Evolutionary conservation across 30 jellyfish, hydroid and myxozoan genomes (phyloP).

Genomic region (Aurelia aurita): DNA sequence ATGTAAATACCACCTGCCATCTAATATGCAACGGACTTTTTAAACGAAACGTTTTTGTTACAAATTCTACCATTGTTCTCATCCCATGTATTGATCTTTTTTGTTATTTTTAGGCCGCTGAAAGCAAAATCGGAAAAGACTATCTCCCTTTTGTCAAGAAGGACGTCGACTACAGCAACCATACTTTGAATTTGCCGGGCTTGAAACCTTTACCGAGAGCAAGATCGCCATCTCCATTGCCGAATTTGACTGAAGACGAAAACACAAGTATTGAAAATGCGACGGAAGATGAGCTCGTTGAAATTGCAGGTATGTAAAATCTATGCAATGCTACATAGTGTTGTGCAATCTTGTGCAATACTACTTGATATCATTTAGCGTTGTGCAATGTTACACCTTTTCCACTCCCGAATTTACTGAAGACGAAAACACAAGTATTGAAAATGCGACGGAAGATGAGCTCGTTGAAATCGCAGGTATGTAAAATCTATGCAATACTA

Average conservation of each 20-base stretch:
- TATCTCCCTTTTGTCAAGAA: conserved; percentile 57
- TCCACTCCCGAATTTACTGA: conserved; percentile 61
- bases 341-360: too few relatives aligned
- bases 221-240: conserved; percentile 59
- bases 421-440: conserved; percentile 25
- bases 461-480: conserved; percentile 69
- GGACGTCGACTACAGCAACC: conserved; percentile 56
- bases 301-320: conserved; percentile 53
- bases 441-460: conserved; percentile 66
- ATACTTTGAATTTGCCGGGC: conserved; percentile 31
- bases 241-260: conserved; percentile 62
- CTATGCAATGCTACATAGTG: too few relatives aligned
- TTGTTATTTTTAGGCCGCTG: conserved; percentile 43
- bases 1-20: too few relatives aligned
- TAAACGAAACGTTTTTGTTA: too few relatives aligned
- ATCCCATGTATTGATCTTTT: too few relatives aligned
- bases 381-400: conserved; percentile 12
- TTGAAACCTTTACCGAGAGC: conserved; percentile 46
- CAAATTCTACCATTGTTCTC: too few relatives aligned
- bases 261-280: conserved; percentile 41
- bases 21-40: too few relatives aligned
- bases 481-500: too few relatives aligned
- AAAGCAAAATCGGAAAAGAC: conserved; percentile 42
- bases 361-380: too few relatives aligned
- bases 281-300: conserved; percentile 69